A percentile compares a stretch with the other conserved stretches of the same genome.
phyloP scores from a whole-genome alignment of 2,113 vertebrate genomes.

The Macroglossus sobrinus region DNA sequence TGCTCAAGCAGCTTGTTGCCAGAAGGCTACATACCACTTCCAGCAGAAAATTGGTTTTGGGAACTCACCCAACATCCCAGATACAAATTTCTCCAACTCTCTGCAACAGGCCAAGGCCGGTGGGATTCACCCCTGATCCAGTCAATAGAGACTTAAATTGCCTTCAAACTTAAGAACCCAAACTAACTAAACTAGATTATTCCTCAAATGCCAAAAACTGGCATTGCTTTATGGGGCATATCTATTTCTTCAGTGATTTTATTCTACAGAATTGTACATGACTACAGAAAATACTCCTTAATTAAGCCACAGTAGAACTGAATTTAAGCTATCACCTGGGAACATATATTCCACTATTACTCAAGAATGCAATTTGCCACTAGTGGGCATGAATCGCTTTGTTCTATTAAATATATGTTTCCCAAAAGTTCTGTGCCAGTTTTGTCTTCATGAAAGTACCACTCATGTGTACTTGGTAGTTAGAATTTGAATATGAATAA shows the following conservation, averaged over 20 bases:
- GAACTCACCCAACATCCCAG: slow-evolving; percentile 45
- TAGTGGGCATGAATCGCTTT: slow-evolving; percentile 12
- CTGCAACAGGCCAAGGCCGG: neutral
- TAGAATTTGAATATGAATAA: slow-evolving; percentile 30
- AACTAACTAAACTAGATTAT: slow-evolving; percentile 2
- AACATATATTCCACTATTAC: slow-evolving; percentile 60
- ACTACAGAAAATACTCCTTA: slow-evolving; percentile 45
- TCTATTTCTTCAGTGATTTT: slow-evolving; percentile 35
- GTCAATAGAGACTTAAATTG: neutral
- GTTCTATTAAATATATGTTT: slow-evolving; percentile 40
- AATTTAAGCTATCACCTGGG: slow-evolving; percentile 59
- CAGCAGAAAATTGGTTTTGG: slow-evolving; percentile 55
- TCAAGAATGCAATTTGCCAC: slow-evolving; percentile 55
- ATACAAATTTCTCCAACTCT: slow-evolving; percentile 37
- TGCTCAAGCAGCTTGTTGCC: slow-evolving; percentile 32
- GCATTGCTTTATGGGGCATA: slow-evolving; percentile 33
- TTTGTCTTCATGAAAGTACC: slow-evolving; percentile 38
- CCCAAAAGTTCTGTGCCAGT: slow-evolving; percentile 6
- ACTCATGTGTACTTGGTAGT: neutral
- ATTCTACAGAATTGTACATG: slow-evolving; percentile 8
- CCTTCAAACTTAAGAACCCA: slow-evolving; percentile 40
- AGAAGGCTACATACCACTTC: slow-evolving; percentile 48
- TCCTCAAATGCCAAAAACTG: slow-evolving; percentile 27
- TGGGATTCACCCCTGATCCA: neutral
- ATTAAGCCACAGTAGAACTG: slow-evolving; percentile 62